phyloP scores from a whole-genome alignment of 2,888 invertebrate genomes.

The Selenia dentaria region DNA sequence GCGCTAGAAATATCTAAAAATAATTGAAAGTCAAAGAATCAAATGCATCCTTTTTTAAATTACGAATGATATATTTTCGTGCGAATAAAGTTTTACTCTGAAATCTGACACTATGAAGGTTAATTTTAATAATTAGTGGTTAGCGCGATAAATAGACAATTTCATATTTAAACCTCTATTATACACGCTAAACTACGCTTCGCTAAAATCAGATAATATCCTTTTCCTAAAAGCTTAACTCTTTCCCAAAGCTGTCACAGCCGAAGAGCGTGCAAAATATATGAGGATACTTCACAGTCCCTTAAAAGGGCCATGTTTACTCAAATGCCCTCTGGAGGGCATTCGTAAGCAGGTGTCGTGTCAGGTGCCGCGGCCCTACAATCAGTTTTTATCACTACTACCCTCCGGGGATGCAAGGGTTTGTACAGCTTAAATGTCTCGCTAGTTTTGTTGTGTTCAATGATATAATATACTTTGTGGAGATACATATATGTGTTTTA shows the following conservation, averaged over 20 bases:
- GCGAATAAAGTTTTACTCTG: no score
- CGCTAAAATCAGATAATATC: background rate
- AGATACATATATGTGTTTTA: no score
- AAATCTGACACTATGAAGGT: no score
- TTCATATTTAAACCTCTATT: no score
- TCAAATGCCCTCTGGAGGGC: constrained; percentile 28
- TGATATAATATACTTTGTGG: constrained; percentile 2
- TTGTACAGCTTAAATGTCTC: constrained; percentile 26
- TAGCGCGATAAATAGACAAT: no score
- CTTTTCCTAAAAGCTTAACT: background rate
- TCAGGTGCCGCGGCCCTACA: constrained; percentile 46
- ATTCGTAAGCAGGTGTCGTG: constrained; percentile 44
- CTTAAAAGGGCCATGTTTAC: constrained; percentile 32
- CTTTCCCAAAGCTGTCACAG: constrained; percentile 7
- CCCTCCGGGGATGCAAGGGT: constrained; percentile 38
- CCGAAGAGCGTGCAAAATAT: constrained; percentile 28
- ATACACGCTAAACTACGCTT: no score
- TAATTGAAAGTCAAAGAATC: no score
- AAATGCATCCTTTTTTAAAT: no score
- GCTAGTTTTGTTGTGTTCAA: constrained; percentile 22
- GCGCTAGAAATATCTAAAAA: no score
- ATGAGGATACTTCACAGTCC: constrained; percentile 29
- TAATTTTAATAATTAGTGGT: no score
- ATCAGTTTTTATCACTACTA: constrained; percentile 53
- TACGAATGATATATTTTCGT: no score